Evolutionary conservation across 2,113 vertebrate species (phyloP), one percentile per base, ranked within the genome.

Genomic region (Cathartes aura): DNA sequence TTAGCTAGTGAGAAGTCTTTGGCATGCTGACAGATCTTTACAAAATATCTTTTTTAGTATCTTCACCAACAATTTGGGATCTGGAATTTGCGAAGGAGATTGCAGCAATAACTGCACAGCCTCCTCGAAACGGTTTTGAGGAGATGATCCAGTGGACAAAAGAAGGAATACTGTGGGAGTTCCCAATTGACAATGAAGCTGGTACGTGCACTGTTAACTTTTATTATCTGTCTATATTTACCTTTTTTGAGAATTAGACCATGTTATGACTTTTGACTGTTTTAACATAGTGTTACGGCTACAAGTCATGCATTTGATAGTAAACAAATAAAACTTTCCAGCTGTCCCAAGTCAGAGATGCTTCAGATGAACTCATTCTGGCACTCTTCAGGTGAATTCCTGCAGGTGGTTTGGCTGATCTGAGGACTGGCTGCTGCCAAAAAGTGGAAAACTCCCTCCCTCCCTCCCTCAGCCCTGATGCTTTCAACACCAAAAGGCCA

Each of bases 101-200:
- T 66, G 98, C 98, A 26, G 66, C 88, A 45, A 32, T 96, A 11
- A 93, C 85, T 56, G 97, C 98, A 30, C 98, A 98, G 50, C 92
- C 84, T 47, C 98, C 98, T n/a, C 98, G 97, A 21, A 99, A 99
- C 1, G 98, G 98, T n/a, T 98, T 99, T 97, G 99, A 99, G 87
- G 99, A 99, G 95, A 99, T 99, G 99, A 99, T 99, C 89, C 98
- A 99, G 97, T 99, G 99, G 99, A 99, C 99, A 16, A 99, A 98
- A 96, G 99, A 99, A 21, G 99, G 99, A 32, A 99, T 98, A 89
- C 92, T 99, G 63, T 99, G 99, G 99, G 98, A 98, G 43, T 99
- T 98, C 79, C 99, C 99, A 42, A 92, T 99, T 93, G 96, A 99
- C 98, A 99, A 99, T 52, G 99, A 99, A 96, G 97, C 94, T 56